Evolutionary conservation across 2,888 invertebrate species (phyloP), one percentile per base, ranked within the genome.

Genomic region (Seira sanloemensis): DNA sequence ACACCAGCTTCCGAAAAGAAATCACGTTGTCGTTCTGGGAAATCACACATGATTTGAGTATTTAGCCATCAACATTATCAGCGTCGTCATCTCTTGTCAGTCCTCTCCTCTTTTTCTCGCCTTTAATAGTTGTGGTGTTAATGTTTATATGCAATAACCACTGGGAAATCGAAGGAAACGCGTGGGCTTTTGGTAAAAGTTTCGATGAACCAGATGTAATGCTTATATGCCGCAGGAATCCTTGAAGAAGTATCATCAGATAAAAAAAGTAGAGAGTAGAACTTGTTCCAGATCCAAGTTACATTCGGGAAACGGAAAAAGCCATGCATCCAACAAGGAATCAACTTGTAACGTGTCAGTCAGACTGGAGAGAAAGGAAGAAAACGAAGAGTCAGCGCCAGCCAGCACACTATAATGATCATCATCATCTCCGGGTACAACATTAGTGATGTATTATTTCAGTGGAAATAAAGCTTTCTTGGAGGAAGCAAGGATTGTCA

Each of bases 81-180:
- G 50, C 16, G 16, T 50, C 50, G 5, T 50, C 2, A n/a, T n/a
- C n/a, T n/a, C n/a, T n/a, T n/a, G n/a, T n/a, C n/a, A n/a, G 50
- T 50, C 50, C 2, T 50, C 50, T n/a, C 2, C 50, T n/a, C n/a
- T 50, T 50, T 16, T 50, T 37, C 37, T 37, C 37, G 50, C 50
- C 16, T 50, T 50, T 50, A 50, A 50, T 50, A 50, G 50, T 50
- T 50, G 50, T 16, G 50, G 50, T 50, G 50, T 50, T 50, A 12
- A 50, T 50, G 50, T 50, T 50, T 50, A 50, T n/a, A n/a, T n/a
- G n/a, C n/a, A n/a, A n/a, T 50, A 50, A 50, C 50, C 50, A 50
- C 50, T n/a, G 1, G 50, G 50, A 18, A 50, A 50, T 50, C 50
- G n/a, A n/a, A 50, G 50, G 16, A 16, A 50, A 50, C 16, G 50